Percentiles rank a stretch among this genome's conserved stretches.
These are phyloP conservation scores for Hyles lineata DNA, from an alignment of 2,888 invertebrate species.

Conservation along the genomic window DNA sequence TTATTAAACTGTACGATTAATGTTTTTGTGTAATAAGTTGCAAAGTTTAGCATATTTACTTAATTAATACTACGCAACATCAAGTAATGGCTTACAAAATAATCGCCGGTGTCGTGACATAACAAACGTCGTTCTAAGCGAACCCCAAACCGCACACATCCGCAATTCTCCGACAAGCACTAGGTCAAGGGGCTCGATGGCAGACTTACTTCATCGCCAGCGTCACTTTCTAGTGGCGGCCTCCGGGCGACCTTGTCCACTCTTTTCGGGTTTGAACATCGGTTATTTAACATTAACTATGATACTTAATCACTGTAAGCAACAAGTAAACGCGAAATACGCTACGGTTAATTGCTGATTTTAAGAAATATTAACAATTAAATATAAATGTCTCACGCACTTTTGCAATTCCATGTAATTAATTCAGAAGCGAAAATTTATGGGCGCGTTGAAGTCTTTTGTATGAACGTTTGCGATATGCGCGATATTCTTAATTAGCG, in stretches of 20 bases:
- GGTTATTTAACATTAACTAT: constrained; percentile 3
- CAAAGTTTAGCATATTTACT: background rate
- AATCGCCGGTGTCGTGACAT: constrained; percentile 15
- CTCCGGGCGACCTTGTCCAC: constrained; percentile 43
- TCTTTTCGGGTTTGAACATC: constrained; percentile 23
- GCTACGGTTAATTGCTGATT: background rate
- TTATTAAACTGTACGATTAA: no score
- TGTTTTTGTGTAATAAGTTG: no score
- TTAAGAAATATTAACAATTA: background rate
- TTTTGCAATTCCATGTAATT: background rate
- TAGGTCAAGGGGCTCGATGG: constrained; percentile 32
- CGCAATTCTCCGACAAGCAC: constrained; percentile 28
- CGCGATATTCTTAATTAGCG: background rate
- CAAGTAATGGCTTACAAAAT: constrained; percentile 2
- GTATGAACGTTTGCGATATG: constrained; percentile 29
- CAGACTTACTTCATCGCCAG: constrained; percentile 29
- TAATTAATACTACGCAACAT: constrained; percentile 4
- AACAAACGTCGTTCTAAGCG: background rate
- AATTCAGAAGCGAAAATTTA: background rate
- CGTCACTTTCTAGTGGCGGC: constrained; percentile 46
- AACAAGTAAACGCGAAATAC: background rate
- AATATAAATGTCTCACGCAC: background rate
- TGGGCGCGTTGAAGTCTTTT: constrained; percentile 58
- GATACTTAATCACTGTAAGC: background rate
- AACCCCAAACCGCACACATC: constrained; percentile 20